phyloP scores from a whole-genome alignment of 2,797 vertebrate genomes.

The Neosalanx taihuensis region DNA sequence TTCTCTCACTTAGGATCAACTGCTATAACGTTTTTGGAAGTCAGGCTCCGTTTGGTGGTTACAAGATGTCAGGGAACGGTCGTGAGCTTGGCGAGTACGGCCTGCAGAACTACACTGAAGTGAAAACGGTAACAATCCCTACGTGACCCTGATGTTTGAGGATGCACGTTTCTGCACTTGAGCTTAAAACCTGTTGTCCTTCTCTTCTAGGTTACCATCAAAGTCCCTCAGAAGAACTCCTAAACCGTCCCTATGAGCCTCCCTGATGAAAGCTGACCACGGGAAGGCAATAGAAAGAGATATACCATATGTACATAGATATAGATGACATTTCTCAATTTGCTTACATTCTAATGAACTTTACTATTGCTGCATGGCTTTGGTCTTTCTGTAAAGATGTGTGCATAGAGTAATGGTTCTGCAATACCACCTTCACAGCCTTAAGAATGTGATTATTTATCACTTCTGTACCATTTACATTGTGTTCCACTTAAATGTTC shows the following conservation, averaged over 20 bases:
- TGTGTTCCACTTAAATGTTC: not conserved
- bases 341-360: not conserved
- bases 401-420: too few relatives aligned
- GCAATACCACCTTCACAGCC: not conserved
- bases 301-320: too few relatives aligned
- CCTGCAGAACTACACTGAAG: constrained; percentile 87
- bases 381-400: not conserved
- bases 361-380: not conserved
- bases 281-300: not conserved
- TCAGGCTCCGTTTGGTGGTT: constrained; percentile 94
- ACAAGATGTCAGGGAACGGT: constrained; percentile 89
- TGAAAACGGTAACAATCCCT: constrained; percentile 85
- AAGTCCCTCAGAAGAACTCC: constrained; percentile 91
- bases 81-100: constrained; percentile 91
- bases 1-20: constrained; percentile 80
- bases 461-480: not conserved
- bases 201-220: constrained; percentile 82
- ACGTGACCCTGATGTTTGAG: not conserved
- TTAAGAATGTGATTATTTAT: not conserved
- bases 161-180: too few relatives aligned
- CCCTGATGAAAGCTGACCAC: constrained; percentile 5
- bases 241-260: constrained; percentile 52
- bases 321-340: not conserved
- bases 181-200: not conserved
- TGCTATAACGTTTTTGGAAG: constrained; percentile 89